A percentile compares a stretch with the other conserved stretches of the same genome.
These are phyloP conservation scores for Stictocephala bisonia DNA, from an alignment of 2,888 invertebrate species.

Conservation along the genomic window DNA sequence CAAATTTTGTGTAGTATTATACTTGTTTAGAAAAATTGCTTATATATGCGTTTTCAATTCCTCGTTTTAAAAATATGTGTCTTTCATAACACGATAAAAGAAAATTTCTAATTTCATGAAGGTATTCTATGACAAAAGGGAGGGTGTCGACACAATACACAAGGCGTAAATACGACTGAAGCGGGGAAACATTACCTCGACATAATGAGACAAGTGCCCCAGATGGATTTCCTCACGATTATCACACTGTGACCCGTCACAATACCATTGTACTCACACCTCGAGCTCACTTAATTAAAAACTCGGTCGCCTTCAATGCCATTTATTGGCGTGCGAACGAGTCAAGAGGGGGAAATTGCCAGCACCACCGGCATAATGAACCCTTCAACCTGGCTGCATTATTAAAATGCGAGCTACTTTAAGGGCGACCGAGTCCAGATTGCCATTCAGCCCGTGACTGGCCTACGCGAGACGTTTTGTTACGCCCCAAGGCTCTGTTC, in stretches of 20 bases:
- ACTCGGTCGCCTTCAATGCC: slow-evolving; percentile 14
- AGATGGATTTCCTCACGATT: neutral
- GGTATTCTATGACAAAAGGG: too few relatives aligned
- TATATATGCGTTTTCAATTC: too few relatives aligned
- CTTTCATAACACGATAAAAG: too few relatives aligned
- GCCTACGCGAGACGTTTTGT: slow-evolving; percentile 18
- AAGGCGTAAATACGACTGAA: neutral
- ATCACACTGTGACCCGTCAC: neutral
- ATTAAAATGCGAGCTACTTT: slow-evolving; percentile 38
- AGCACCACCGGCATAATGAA: neutral
- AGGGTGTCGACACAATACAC: too few relatives aligned
- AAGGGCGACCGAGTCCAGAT: slow-evolving; percentile 11
- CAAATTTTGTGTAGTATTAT: too few relatives aligned
- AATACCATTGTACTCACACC: neutral
- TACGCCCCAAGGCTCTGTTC: slow-evolving; percentile 16
- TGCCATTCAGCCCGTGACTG: slow-evolving; percentile 21
- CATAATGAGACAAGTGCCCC: neutral
- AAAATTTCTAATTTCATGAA: too few relatives aligned
- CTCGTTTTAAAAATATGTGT: too few relatives aligned
- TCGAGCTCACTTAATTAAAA: slow-evolving; percentile 17
- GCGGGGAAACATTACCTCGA: neutral
- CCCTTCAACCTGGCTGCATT: slow-evolving; percentile 20
- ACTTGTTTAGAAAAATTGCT: too few relatives aligned
- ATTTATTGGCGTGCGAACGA: slow-evolving; percentile 1
- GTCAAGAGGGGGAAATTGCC: neutral